Base-by-base conservation (phyloP, 2,888 invertebrate genomes). In the Phania funesta region DNA sequence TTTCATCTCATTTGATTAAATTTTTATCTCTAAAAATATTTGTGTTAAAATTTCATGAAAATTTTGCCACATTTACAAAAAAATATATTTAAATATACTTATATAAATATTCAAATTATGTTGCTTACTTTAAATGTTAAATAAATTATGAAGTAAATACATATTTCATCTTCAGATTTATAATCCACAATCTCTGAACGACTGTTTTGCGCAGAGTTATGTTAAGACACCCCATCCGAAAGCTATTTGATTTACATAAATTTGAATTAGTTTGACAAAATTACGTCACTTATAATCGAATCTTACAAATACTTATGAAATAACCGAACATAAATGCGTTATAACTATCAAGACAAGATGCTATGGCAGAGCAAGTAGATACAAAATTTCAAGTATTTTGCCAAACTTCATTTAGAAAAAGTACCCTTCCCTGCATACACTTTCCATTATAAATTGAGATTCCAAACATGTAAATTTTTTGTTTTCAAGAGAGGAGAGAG, bases 221-320 rank as follows among this genome's bases (percentile, higher is more conserved):
- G 35, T 38, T 22, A n/a, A n/a, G 44, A 7, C 16, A 2, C 18
- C 16, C 18, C 20, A 29, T 24, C 32, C 26, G 8, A 20, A 54
- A 56, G 26, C 64, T 29, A 32, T 48, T 78, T 71, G 54, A 58
- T 71, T 71, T 78, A 29, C 62, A 70, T 67, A 58, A 65, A 32
- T 20, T 50, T 65, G 24, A 52, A 52, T 44, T 18, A 54, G 35
- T 62, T 68, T 41, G 54, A 35, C 29, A 26, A 71, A n/a, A 29
- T 71, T 76, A 68, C 71, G 71, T 64, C 64, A 64, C 38, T 50
- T 50, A 78, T 78, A 78, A 71, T 78, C 78, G 62, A 71, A 71
- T 78, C 58, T 64, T n/a, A 20, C 29, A 71, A 71, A 78, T 71
- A 41, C 56, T 78, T 64, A 13, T 8, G 24, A 65, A 35, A 32